These are phyloP conservation scores for Pseudomyrmex concolor DNA, from an alignment of 1,140 invertebrate genomes.

Conservation along the genomic window DNA sequence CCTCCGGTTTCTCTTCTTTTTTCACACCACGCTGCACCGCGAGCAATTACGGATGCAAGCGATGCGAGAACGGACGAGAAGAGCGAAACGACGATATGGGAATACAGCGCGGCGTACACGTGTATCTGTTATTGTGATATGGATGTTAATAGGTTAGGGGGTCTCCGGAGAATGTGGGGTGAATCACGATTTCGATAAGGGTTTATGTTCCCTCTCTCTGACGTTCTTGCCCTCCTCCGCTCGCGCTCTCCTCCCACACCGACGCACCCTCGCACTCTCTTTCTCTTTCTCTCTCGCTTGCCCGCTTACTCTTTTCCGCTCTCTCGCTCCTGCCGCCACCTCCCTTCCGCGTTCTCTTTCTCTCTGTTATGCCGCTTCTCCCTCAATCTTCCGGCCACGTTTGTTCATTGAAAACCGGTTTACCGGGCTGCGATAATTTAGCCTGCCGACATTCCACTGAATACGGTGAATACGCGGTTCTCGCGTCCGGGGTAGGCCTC, in stretches of 20 bases:
- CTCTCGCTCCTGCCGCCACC: constrained; percentile 10
- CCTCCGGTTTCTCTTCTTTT: constrained; percentile 2
- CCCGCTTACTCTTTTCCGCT: constrained; percentile 30
- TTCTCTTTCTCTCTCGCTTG: constrained; percentile 36
- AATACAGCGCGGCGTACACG: constrained; percentile 74
- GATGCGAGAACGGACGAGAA: constrained; percentile 36
- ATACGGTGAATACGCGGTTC: constrained; percentile 31
- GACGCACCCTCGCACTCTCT: constrained; percentile 17
- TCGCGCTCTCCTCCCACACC: constrained; percentile 24
- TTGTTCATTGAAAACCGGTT: constrained; percentile 75
- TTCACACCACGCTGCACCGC: constrained; percentile 30
- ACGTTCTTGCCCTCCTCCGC: constrained; percentile 45
- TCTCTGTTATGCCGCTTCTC: constrained; percentile 66
- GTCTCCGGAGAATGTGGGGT: constrained; percentile 81
- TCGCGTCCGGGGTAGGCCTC: constrained; percentile 26
- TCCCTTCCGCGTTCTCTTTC: constrained; percentile 55
- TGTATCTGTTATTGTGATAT: constrained; percentile 83
- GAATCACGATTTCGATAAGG: constrained; percentile 83
- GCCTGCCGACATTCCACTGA: no score
- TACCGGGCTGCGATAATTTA: background rate
- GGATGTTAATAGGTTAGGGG: constrained; percentile 84
- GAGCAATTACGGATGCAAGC: constrained; percentile 65
- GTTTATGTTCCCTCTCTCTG: constrained; percentile 75
- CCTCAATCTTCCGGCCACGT: constrained; percentile 60
- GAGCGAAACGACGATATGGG: constrained; percentile 46